A percentile compares a stretch with the other conserved stretches of the same genome.
phyloP scores from a whole-genome alignment of 2,888 invertebrate species.

The Hypsopygia costalis region DNA sequence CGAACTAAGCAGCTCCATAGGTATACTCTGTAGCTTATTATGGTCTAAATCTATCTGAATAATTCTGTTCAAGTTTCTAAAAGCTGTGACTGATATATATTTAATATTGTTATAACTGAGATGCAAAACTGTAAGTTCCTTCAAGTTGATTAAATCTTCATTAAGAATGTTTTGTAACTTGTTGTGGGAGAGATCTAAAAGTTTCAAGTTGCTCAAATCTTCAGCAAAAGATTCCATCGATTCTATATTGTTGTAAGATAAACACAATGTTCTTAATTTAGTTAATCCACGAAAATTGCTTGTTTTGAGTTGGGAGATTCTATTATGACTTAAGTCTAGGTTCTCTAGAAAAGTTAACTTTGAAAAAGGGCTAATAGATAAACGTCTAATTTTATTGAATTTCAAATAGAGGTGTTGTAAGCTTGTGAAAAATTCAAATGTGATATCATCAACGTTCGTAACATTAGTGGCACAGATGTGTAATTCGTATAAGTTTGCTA shows the following conservation, averaged over 20 bases:
- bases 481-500: conserved; percentile 64
- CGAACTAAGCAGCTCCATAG: conserved; percentile 88
- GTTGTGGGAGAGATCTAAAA: conserved; percentile 91
- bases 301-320: conserved; percentile 89
- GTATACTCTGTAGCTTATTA: conserved; percentile 90
- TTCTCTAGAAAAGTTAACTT: conserved; percentile 87
- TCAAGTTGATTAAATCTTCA: conserved; percentile 88
- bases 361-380: conserved; percentile 92
- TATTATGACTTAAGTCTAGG: conserved; percentile 90
- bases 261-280: conserved; percentile 87
- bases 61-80: conserved; percentile 88
- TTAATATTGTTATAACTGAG: conserved; percentile 91
- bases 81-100: conserved; percentile 88
- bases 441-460: conserved; percentile 81
- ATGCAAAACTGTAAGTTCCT: conserved; percentile 88
- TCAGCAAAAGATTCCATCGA: conserved; percentile 90
- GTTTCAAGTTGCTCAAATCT: conserved; percentile 88
- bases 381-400: conserved; percentile 87
- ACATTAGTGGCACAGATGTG: conserved; percentile 66
- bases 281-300: conserved; percentile 90
- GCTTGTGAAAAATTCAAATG: conserved; percentile 88
- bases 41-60: conserved; percentile 88
- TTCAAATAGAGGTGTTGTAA: conserved; percentile 88
- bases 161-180: conserved; percentile 89
- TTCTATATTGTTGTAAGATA: conserved; percentile 91